phyloP scores from a whole-genome alignment of 1,140 invertebrate genomes.

The Lethrus apterus region DNA sequence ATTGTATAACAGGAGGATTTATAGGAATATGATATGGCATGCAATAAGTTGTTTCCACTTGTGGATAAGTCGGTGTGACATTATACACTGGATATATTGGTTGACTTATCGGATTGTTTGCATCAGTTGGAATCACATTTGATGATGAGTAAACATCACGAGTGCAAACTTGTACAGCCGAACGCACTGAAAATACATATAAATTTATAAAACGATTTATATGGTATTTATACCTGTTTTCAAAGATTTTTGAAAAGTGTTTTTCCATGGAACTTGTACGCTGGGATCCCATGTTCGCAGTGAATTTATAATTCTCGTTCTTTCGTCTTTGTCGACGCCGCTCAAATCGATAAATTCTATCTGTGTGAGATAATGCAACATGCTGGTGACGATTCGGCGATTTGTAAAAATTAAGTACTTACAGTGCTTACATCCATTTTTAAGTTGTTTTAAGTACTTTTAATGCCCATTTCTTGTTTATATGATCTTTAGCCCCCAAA shows the following conservation, averaged over 20 bases:
- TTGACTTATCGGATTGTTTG: background rate
- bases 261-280: constrained; percentile 32
- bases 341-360: constrained; percentile 35
- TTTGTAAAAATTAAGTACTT: background rate
- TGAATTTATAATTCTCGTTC: constrained; percentile 25
- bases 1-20: background rate
- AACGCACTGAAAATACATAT: background rate
- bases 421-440: background rate
- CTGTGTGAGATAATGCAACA: constrained; percentile 1
- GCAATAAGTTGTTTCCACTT: background rate
- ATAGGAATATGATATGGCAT: constrained; percentile 11
- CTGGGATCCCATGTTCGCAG: constrained; percentile 25
- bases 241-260: background rate
- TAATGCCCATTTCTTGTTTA: background rate
- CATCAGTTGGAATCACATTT: background rate
- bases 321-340: constrained; percentile 34
- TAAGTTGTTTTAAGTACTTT: background rate
- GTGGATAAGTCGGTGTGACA: constrained; percentile 3
- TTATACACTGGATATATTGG: background rate
- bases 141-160: background rate
- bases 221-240: constrained; percentile 8
- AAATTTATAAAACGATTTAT: background rate
- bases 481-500: background rate
- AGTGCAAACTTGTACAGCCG: constrained; percentile 1
- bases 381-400: background rate